Base-by-base conservation (phyloP, 1,140 invertebrate species). In the Apocrypta bakeri region DNA sequence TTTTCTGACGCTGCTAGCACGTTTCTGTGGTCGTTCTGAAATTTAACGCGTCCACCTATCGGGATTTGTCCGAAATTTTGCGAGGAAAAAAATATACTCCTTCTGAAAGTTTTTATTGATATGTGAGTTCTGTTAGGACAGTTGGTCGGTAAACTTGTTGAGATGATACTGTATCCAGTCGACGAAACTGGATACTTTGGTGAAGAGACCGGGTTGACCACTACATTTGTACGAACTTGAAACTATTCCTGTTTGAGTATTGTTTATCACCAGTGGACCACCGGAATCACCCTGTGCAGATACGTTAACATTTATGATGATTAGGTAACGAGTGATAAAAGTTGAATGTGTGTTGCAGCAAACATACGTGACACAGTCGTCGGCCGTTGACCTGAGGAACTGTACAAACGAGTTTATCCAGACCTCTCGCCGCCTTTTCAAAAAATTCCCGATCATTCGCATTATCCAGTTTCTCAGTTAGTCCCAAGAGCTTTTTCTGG, bases 201-300 rank as follows among this genome's bases (percentile, higher is more conserved):
- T 75, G 17, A 75, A 75, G 7, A 75, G 71, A 7, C n/a, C 71
- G 6, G 71, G 71, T 9, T 25, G 33, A 17, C 71, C 71, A 8
- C n/a, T 73, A 37, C 71, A 73, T 9, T 42, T 73, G 37, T 73
- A 73, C 33, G 71, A 73, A 31, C 71, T 73, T 0, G 71, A 73
- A 8, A 73, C 71, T 21, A 73, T 73, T 3, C 71, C 37, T 21
- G 37, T 71, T 71, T 71, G 68, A 1, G 29, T 25, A 12, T 27
- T 31, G 37, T 73, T 48, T 6, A 40, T 42, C n/a, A 48, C 71
- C 24, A 73, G 24, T 27, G 71, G 40, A 40, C 71, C 40, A 14
- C 71, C 71, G 29, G 71, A 40, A 73, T 73, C 71, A 48, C 33
- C 33, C 71, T 73, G 71, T 17, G 9, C 21, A 69, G 17, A 21